These are phyloP conservation scores for Jacana jacana DNA, from an alignment of 2,113 vertebrate species.

Conservation along the genomic window DNA sequence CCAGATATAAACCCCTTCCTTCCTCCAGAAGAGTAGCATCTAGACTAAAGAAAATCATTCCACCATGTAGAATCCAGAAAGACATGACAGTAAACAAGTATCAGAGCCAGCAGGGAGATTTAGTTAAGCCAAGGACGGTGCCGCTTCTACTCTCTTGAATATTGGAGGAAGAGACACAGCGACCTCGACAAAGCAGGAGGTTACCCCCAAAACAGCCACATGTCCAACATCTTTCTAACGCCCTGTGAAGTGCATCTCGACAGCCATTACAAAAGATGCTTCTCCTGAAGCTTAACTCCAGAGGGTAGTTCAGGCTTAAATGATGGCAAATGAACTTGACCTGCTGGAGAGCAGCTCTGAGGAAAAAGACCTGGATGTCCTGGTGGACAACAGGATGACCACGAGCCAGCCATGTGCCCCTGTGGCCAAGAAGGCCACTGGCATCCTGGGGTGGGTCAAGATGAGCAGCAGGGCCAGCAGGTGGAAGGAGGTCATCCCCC, in stretches of 20 bases:
- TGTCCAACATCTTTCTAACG: fast-evolving
- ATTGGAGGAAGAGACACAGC: fast-evolving
- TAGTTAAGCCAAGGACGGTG: fast-evolving
- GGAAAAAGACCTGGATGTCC: too few species aligned
- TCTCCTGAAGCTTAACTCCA: too few species aligned
- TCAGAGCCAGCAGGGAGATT: neutral
- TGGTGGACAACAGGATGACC: too few species aligned
- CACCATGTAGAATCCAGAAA: neutral
- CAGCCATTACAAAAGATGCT: neutral
- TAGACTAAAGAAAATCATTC: conserved; percentile 61
- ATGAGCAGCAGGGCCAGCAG: too few species aligned
- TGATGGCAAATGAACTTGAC: neutral
- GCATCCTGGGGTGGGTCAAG: too few species aligned
- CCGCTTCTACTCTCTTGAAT: fast-evolving
- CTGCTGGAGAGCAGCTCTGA: too few species aligned
- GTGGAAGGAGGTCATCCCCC: too few species aligned
- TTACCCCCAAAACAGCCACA: neutral
- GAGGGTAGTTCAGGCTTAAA: neutral
- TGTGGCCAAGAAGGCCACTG: too few species aligned
- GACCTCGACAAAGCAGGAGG: neutral
- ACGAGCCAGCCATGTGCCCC: too few species aligned
- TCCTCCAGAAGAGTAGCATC: conserved; percentile 74
- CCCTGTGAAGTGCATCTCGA: too few species aligned
- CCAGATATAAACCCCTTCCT: conserved; percentile 92
- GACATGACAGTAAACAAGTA: fast-evolving